Percentiles rank a stretch among this genome's conserved stretches.
Conservation (phyloP, 1,140 invertebrate species). For the Andrena cerasifolii region DNA sequence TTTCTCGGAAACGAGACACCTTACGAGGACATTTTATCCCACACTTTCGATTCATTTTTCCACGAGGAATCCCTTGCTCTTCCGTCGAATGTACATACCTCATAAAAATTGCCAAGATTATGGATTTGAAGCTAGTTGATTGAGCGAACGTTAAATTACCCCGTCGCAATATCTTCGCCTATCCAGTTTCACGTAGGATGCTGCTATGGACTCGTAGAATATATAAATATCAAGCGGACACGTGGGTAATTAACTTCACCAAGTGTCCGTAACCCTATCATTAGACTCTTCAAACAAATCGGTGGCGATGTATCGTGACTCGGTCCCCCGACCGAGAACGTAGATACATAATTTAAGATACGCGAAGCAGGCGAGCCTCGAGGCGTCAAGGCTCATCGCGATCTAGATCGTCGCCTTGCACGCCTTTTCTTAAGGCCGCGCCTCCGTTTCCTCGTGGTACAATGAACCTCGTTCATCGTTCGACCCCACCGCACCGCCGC, state of each 20-base stretch:
- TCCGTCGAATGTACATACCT: no score
- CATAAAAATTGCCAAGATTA: no score
- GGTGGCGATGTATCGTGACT: background rate
- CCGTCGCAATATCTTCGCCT: no score
- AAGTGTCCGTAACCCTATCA: no score
- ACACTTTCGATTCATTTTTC: no score
- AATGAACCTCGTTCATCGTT: conserved; percentile 37
- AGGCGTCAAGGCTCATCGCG: background rate
- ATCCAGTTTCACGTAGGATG: no score
- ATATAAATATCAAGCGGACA: background rate
- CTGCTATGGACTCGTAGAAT: no score
- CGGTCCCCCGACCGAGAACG: background rate
- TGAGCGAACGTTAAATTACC: background rate
- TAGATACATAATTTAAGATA: background rate
- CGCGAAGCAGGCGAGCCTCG: background rate
- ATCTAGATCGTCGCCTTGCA: conserved; percentile 20
- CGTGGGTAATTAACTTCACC: background rate
- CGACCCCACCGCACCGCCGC: background rate
- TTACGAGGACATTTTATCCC: no score
- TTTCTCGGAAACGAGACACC: no score
- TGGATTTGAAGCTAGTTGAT: no score
- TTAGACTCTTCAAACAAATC: background rate
- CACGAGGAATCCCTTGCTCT: no score
- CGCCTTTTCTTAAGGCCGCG: conserved; percentile 29
- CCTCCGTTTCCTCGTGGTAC: conserved; percentile 12